Conservation (phyloP, 1,140 invertebrate species). For the Steinernema feltiae region DNA sequence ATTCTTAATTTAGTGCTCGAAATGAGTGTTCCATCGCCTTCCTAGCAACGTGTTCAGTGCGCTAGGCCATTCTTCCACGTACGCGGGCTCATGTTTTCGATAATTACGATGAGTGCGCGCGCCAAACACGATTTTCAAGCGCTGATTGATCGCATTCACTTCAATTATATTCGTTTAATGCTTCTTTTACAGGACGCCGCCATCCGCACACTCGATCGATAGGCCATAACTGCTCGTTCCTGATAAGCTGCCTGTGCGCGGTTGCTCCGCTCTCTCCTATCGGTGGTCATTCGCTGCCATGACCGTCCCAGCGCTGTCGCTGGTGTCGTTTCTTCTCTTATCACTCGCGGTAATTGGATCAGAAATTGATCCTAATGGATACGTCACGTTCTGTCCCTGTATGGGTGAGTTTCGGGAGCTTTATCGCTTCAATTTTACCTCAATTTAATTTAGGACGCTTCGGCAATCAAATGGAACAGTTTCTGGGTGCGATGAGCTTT, state of each 20-base stretch:
- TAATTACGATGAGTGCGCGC: too few species aligned
- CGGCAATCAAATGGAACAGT: constrained; percentile 53
- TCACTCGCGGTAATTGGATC: background rate
- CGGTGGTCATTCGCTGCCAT: background rate
- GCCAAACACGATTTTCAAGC: too few species aligned
- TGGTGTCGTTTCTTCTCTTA: background rate
- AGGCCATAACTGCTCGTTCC: too few species aligned
- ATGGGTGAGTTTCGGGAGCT: constrained; percentile 71
- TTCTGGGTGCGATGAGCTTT: constrained; percentile 43
- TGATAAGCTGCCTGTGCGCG: background rate
- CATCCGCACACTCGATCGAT: too few species aligned
- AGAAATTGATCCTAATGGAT: constrained; percentile 66
- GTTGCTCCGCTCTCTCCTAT: background rate
- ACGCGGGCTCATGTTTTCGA: too few species aligned
- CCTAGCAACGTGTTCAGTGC: too few species aligned
- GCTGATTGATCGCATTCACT: too few species aligned
- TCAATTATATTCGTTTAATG: too few species aligned
- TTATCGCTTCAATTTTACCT: constrained; percentile 61
- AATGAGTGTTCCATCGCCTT: too few species aligned
- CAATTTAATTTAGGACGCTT: constrained; percentile 61
- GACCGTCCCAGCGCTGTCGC: background rate
- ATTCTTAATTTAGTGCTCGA: too few species aligned
- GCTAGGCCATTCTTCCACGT: too few species aligned
- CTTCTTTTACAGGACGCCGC: too few species aligned
- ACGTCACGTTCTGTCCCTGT: constrained; percentile 80